Conservation (phyloP, 2,113 vertebrate species). For the Falcunculus frontatus region DNA sequence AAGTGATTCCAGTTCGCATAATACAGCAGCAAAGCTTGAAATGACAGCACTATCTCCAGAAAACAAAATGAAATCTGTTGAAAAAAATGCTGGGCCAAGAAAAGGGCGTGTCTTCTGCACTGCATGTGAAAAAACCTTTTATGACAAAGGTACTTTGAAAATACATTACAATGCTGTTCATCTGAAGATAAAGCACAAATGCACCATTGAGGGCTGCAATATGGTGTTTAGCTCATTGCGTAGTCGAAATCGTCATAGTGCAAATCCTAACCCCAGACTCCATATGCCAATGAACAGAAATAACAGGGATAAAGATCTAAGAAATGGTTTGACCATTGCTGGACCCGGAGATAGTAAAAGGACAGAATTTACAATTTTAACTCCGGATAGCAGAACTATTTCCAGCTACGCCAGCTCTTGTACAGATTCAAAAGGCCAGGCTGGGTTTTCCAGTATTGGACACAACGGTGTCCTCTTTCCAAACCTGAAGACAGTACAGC, state of each 20-base stretch:
- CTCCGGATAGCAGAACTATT: constrained; percentile 76
- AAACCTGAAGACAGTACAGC: constrained; percentile 94
- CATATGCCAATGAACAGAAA: constrained; percentile 99
- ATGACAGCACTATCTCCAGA: constrained; percentile 83
- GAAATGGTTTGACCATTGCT: constrained; percentile 73
- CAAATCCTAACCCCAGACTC: constrained; percentile 95
- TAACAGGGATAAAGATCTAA: constrained; percentile 91
- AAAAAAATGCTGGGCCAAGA: constrained; percentile 79
- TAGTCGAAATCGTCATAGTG: constrained; percentile 95
- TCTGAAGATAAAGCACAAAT: constrained; percentile 98
- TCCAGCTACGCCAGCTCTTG: constrained; percentile 76
- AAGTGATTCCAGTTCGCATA: constrained; percentile 84
- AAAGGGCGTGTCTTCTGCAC: constrained; percentile 96
- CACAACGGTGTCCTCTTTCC: constrained; percentile 91
- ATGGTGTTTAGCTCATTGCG: constrained; percentile 97
- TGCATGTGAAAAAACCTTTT: constrained; percentile 97
- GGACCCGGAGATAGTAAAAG: constrained; percentile 74
- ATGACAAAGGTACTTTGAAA: constrained; percentile 97
- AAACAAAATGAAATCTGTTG: constrained; percentile 74
- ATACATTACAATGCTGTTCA: constrained; percentile 99
- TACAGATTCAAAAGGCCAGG: constrained; percentile 80
- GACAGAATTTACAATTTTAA: constrained; percentile 68
- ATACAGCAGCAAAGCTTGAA: constrained; percentile 79
- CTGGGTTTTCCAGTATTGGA: constrained; percentile 73
- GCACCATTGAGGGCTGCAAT: constrained; percentile 95